Conservation (phyloP, 2,113 vertebrate species). For the Lathamus discolor region DNA sequence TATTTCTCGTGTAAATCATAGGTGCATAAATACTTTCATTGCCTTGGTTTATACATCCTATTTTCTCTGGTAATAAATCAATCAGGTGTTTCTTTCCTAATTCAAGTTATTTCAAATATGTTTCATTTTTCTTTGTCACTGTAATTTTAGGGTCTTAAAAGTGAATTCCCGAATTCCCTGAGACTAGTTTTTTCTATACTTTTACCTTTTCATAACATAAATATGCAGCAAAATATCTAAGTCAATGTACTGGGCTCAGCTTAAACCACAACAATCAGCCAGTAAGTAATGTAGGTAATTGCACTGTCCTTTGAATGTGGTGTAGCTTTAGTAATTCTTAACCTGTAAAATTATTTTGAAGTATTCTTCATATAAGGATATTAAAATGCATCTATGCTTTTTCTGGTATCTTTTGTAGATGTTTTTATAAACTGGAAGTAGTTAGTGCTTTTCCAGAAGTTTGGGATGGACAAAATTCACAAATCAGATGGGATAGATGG, state of each 20-base stretch:
- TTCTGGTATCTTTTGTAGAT: background rate
- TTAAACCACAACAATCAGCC: background rate
- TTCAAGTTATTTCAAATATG: background rate
- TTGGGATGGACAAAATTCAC: background rate
- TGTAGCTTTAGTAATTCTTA: slow-evolving; percentile 15
- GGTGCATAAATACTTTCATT: background rate
- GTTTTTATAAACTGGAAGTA: background rate
- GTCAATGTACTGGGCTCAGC: background rate
- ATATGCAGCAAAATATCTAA: background rate
- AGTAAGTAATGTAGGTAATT: background rate
- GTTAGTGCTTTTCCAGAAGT: background rate
- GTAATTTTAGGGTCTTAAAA: background rate
- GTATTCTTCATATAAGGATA: background rate
- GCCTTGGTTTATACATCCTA: background rate
- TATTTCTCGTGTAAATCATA: background rate
- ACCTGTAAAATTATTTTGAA: background rate
- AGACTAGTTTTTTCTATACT: background rate
- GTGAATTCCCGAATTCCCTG: background rate
- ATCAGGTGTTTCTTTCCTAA: background rate
- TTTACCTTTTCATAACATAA: slow-evolving; percentile 8
- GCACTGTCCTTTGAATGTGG: background rate
- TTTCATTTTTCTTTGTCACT: slow-evolving; percentile 1
- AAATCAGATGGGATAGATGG: background rate
- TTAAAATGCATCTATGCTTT: background rate
- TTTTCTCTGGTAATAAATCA: background rate